A percentile compares a stretch with the other conserved stretches of the same genome.
These are phyloP conservation scores for Helicoverpa armigera DNA, from an alignment of 1,140 invertebrate species.

Conservation along the genomic window DNA sequence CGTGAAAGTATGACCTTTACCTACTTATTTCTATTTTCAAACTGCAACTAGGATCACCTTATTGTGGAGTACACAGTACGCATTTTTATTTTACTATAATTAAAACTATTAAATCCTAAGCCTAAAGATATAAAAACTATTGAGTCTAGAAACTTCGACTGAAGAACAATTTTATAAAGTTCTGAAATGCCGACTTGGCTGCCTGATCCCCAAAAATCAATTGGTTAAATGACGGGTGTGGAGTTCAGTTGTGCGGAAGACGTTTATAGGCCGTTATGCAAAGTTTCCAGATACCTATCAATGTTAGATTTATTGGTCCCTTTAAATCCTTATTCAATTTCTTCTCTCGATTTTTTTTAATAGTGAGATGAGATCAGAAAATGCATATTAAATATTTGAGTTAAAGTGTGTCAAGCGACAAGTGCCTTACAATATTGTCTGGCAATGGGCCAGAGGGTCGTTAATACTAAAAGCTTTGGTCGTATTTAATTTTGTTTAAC, in stretches of 20 bases:
- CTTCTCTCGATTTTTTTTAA: not conserved
- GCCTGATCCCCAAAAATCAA: constrained; percentile 14
- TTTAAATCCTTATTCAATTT: not conserved
- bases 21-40: no score
- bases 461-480: constrained; percentile 31
- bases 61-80: no score
- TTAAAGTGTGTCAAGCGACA: constrained; percentile 2
- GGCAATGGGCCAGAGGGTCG: constrained; percentile 26
- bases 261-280: constrained; percentile 24
- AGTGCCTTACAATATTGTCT: constrained; percentile 13
- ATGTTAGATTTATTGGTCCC: not conserved
- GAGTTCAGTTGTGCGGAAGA: not conserved
- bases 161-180: not conserved
- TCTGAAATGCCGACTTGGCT: not conserved
- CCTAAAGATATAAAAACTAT: no score
- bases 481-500: constrained; percentile 5
- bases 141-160: no score
- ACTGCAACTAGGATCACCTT: no score
- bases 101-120: no score
- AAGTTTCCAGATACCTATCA: not conserved
- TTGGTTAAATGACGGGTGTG: not conserved
- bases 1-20: no score
- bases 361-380: not conserved
- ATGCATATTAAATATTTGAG: constrained; percentile 19
- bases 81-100: no score